Evolutionary conservation across 2,797 vertebrate species (phyloP).

Genomic region (Vespertilio murinus): DNA sequence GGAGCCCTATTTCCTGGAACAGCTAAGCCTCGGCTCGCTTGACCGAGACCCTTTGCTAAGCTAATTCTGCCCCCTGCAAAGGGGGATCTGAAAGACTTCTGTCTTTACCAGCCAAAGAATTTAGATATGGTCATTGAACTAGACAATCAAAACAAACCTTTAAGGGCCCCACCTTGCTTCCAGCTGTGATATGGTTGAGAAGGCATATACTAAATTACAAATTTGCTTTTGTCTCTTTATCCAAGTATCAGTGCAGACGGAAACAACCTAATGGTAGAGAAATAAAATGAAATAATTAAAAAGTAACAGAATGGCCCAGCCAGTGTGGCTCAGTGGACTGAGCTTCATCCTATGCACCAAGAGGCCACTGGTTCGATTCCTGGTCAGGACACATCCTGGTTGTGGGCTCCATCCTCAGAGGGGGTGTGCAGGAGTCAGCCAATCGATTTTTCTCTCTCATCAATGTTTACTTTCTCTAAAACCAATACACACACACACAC

Average conservation of each 20-base stretch:
- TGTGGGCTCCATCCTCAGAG: too few species aligned
- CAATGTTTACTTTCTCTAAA: too few species aligned
- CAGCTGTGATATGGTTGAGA: slow-evolving; percentile 20
- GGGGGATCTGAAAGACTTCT: background rate
- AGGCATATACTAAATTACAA: background rate
- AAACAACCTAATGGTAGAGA: slow-evolving; percentile 40
- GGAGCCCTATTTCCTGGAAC: background rate
- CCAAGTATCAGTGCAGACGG: background rate
- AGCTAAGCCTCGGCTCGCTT: background rate
- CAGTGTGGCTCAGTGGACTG: too few species aligned
- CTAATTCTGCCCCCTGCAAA: background rate
- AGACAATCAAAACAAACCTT: slow-evolving; percentile 37
- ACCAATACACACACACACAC: too few species aligned
- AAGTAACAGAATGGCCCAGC: background rate
- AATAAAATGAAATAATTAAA: slow-evolving; percentile 81
- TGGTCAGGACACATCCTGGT: too few species aligned
- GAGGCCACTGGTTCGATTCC: too few species aligned
- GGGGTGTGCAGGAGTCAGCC: too few species aligned
- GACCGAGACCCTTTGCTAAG: background rate
- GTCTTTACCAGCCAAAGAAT: slow-evolving; percentile 12
- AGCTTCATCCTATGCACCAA: too few species aligned
- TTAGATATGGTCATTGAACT: slow-evolving; percentile 33
- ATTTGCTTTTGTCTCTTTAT: slow-evolving; percentile 55
- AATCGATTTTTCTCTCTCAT: too few species aligned
- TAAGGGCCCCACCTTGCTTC: background rate